Evolutionary conservation across 92 coral and sea anemone genomes (phyloP).

Genomic region (Bergia puertoricense): DNA sequence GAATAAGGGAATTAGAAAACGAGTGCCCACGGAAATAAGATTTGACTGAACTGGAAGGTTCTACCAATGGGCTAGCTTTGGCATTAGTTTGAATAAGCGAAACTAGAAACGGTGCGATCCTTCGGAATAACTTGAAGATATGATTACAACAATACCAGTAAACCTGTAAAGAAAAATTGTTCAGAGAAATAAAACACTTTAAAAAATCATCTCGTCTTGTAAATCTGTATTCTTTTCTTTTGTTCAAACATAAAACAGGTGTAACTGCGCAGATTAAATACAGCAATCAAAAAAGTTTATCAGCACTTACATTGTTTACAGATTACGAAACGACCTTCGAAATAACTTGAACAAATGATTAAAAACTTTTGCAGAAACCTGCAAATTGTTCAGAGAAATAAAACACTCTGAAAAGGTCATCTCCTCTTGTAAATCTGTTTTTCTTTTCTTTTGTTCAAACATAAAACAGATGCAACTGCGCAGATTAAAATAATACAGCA

Average conservation of each 20-base stretch:
- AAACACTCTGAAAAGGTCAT: neutral
- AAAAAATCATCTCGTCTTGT: neutral
- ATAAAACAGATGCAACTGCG: neutral
- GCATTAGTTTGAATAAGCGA: too few relatives aligned
- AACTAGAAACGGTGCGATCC: too few relatives aligned
- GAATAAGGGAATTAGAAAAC: neutral
- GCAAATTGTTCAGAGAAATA: neutral
- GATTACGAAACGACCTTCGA: too few relatives aligned
- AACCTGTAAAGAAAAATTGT: neutral
- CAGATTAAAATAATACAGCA: too few relatives aligned
- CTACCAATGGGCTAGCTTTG: too few relatives aligned
- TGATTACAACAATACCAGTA: neutral
- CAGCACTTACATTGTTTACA: too few relatives aligned
- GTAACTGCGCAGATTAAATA: neutral
- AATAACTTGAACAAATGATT: too few relatives aligned
- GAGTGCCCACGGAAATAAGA: neutral
- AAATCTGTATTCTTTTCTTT: neutral
- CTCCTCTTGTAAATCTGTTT: too few relatives aligned
- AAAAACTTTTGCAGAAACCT: too few relatives aligned
- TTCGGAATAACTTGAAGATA: neutral
- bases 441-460: neutral
- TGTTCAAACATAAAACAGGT: too few relatives aligned
- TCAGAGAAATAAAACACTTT: neutral
- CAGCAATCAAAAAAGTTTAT: too few relatives aligned
- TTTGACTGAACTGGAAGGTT: neutral